Conservation (phyloP, 2,888 invertebrate genomes). For the Lomographa bimaculata region DNA sequence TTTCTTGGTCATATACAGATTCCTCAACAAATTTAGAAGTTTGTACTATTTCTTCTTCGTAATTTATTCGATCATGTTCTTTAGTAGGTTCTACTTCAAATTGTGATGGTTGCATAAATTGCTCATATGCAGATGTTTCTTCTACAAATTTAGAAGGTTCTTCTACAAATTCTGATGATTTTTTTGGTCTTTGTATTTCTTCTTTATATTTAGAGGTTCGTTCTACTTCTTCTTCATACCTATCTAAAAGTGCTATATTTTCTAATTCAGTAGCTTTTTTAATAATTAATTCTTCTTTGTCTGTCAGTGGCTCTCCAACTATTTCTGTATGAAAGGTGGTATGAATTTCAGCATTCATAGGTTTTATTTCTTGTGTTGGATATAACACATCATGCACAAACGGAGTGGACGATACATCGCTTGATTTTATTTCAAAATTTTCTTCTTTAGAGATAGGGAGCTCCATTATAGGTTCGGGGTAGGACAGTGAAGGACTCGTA, state of each 20-base stretch:
- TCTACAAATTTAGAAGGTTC: conserved; percentile 1
- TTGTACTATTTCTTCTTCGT: too few relatives aligned
- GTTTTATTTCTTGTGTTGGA: conserved; percentile 64
- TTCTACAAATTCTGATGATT: not conserved
- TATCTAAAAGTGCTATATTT: too few relatives aligned
- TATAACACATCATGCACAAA: conserved; percentile 52
- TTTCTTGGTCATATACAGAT: too few relatives aligned
- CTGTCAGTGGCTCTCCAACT: conserved; percentile 12
- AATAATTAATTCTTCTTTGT: conserved; percentile 14
- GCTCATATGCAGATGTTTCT: not conserved
- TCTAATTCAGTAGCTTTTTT: not conserved
- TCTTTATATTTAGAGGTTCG: conserved; percentile 4
- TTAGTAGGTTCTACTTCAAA: not conserved
- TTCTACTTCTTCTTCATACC: not conserved
- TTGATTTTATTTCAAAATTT: conserved; percentile 23
- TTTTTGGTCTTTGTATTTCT: not conserved
- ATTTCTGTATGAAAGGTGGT: conserved; percentile 5
- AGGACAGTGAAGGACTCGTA: conserved; percentile 10
- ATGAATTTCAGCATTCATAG: conserved; percentile 42
- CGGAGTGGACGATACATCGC: conserved; percentile 7
- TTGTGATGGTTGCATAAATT: too few relatives aligned
- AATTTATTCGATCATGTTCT: too few relatives aligned
- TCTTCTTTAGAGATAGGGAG: conserved; percentile 28
- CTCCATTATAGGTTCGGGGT: conserved; percentile 23
- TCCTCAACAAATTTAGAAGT: too few relatives aligned